Percentiles rank a stretch among this genome's conserved stretches.
These are phyloP conservation scores for Orthosia cruda DNA, from an alignment of 2,888 invertebrate species.

Conservation along the genomic window DNA sequence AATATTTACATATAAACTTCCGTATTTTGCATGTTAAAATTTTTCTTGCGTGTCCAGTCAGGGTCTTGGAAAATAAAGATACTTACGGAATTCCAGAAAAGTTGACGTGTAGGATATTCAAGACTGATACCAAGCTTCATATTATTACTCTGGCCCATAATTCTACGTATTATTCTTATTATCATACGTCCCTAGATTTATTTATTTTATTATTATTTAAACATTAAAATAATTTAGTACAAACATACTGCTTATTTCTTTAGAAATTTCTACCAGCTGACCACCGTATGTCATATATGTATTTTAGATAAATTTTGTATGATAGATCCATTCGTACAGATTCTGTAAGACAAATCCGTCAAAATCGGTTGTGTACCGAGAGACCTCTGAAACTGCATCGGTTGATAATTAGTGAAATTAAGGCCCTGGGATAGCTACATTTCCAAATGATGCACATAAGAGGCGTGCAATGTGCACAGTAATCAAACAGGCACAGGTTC, in stretches of 20 bases:
- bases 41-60: conserved; percentile 4
- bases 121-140: too few relatives aligned
- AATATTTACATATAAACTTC: too few relatives aligned
- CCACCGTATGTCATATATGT: too few relatives aligned
- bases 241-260: too few relatives aligned
- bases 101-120: too few relatives aligned
- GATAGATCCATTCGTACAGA: background rate
- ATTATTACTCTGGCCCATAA: too few relatives aligned
- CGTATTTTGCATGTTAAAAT: background rate
- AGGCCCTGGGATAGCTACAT: background rate
- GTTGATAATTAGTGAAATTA: background rate
- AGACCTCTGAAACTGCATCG: too few relatives aligned
- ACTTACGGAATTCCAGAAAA: background rate
- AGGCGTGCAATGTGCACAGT: background rate
- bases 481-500: background rate
- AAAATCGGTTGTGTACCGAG: background rate
- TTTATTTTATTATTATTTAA: too few relatives aligned
- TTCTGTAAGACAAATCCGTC: background rate
- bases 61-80: background rate
- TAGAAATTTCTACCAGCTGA: too few relatives aligned
- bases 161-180: too few relatives aligned
- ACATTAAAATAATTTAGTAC: too few relatives aligned
- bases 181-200: background rate
- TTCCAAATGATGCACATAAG: background rate
- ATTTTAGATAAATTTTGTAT: too few relatives aligned